These are phyloP conservation scores for Neotoxoptera formosana DNA, from an alignment of 1,140 invertebrate genomes.

Conservation along the genomic window DNA sequence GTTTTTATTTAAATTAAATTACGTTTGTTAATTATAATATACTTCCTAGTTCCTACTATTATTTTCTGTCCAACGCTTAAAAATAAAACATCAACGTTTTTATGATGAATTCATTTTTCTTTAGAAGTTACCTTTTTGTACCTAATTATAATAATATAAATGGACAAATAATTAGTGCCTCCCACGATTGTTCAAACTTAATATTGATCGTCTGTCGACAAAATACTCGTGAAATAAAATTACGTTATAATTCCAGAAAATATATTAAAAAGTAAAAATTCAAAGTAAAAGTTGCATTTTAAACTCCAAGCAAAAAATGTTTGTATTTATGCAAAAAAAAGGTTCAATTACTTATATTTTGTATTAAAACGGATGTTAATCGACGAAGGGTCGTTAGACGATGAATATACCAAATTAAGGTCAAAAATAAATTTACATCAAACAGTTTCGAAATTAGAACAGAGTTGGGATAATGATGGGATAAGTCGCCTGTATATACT, in stretches of 20 bases:
- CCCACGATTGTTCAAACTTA: neutral
- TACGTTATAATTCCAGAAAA: neutral
- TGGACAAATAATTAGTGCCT: neutral
- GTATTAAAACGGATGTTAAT: neutral
- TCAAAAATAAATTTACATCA: neutral
- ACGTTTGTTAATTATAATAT: neutral
- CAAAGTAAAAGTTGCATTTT: neutral
- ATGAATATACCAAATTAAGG: neutral
- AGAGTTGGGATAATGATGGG: neutral
- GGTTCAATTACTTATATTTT: neutral
- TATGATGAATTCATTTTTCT: neutral
- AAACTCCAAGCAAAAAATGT: neutral
- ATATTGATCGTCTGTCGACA: neutral
- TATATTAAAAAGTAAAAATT: neutral
- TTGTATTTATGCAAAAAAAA: neutral
- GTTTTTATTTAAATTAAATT: neutral
- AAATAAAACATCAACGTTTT: neutral
- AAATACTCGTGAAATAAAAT: neutral
- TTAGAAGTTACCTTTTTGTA: neutral
- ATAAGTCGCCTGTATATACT: neutral
- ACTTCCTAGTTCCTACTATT: neutral
- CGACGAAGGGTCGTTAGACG: neutral
- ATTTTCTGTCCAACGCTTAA: neutral
- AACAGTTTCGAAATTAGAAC: neutral
- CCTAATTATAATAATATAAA: neutral